phyloP scores from a whole-genome alignment of 2,113 vertebrate genomes.

The Chrysochloris asiatica region DNA sequence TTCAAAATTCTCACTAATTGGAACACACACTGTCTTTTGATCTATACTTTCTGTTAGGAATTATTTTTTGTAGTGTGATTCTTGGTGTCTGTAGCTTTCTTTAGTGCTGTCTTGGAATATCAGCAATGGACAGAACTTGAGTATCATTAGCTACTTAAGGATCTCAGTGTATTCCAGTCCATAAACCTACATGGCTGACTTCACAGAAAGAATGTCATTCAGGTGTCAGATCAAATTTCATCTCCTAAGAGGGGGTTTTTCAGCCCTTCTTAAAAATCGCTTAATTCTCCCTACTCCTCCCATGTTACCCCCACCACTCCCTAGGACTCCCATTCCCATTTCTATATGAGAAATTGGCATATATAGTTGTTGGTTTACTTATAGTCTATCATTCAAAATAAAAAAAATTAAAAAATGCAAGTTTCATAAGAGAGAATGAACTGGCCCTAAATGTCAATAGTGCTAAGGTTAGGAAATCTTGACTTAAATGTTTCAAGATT shows the following conservation, averaged over 20 bases:
- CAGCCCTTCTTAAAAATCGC: not conserved
- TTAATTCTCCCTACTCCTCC: not conserved
- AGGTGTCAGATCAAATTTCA: not conserved
- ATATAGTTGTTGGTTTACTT: not conserved
- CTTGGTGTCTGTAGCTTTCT: not conserved
- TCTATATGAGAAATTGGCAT: not conserved
- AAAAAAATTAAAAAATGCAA: not conserved
- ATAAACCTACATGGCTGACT: not conserved
- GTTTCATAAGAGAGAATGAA: constrained; percentile 10
- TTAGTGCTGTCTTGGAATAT: not conserved
- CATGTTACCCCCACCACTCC: not conserved
- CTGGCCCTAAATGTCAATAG: not conserved
- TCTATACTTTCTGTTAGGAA: not conserved
- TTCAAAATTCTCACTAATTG: not conserved
- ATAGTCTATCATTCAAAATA: not conserved
- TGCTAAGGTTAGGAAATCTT: not conserved
- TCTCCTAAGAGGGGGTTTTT: not conserved
- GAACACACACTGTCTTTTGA: not conserved
- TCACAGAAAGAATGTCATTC: not conserved
- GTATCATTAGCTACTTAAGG: not conserved
- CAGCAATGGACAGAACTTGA: not conserved
- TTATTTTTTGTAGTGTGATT: constrained; percentile 1
- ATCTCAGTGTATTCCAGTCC: not conserved
- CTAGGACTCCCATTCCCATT: not conserved
- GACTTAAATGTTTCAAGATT: not conserved